These are phyloP conservation scores for Paelopatides confundens DNA, from an alignment of 53 echinoderm and acorn worm species.

Conservation along the genomic window DNA sequence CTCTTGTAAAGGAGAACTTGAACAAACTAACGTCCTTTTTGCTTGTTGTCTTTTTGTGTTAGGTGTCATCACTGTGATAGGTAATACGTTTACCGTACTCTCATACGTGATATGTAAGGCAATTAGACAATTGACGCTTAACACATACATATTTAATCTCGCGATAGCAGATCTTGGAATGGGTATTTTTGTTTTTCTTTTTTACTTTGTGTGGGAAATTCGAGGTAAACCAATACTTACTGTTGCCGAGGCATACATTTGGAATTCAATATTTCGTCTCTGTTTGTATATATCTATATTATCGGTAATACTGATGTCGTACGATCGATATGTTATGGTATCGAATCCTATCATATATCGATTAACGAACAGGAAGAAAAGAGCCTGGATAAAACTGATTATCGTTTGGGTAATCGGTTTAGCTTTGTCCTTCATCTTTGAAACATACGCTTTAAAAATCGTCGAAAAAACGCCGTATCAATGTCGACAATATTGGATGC, in stretches of 20 bases:
- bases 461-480: background rate
- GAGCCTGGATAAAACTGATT: slow-evolving; percentile 17
- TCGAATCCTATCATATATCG: slow-evolving; percentile 42
- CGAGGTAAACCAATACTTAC: background rate
- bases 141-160: slow-evolving; percentile 37
- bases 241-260: background rate
- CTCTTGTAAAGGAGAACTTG: background rate
- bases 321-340: slow-evolving; percentile 44
- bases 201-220: slow-evolving; percentile 11
- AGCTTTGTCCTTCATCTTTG: background rate
- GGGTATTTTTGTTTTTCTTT: background rate
- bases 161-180: slow-evolving; percentile 39
- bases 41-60: background rate
- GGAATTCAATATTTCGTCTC: slow-evolving; percentile 21
- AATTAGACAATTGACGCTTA: slow-evolving; percentile 16
- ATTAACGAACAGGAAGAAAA: background rate
- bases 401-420: slow-evolving; percentile 12
- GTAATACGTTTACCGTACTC: background rate
- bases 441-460: slow-evolving; percentile 13
- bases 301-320: slow-evolving; percentile 12
- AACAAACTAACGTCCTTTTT: background rate
- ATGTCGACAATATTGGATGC: slow-evolving; percentile 1
- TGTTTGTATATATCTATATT: slow-evolving; percentile 18
- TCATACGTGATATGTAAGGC: background rate
- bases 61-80: background rate